Evolutionary conservation across 2,888 invertebrate species (phyloP).

Genomic region (Sarcophaga carnaria): DNA sequence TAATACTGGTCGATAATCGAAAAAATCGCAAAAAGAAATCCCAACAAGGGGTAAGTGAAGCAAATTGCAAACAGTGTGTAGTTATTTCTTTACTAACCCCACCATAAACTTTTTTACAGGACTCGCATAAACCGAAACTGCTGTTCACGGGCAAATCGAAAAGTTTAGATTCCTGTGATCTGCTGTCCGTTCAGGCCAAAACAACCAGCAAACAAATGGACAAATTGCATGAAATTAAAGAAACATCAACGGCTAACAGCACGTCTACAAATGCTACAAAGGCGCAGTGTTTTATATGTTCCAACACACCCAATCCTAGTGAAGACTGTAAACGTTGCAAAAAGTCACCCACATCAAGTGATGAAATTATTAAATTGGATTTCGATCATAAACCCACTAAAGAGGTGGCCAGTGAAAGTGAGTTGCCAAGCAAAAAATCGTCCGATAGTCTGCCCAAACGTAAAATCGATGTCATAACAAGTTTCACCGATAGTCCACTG

Average conservation of each 20-base stretch:
- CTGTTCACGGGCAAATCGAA: conserved; percentile 84
- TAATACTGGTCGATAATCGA: conserved; percentile 88
- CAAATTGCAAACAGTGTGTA: not conserved
- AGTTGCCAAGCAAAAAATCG: conserved; percentile 40
- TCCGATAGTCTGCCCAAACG: conserved; percentile 74
- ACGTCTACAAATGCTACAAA: conserved; percentile 73
- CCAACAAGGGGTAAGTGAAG: conserved; percentile 74
- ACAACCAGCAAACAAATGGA: conserved; percentile 75
- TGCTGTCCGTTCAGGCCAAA: conserved; percentile 82
- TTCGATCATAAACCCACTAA: conserved; percentile 22
- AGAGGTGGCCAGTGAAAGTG: conserved; percentile 51
- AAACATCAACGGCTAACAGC: conserved; percentile 61
- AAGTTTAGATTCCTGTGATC: conserved; percentile 92
- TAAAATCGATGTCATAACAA: conserved; percentile 81
- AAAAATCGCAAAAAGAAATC: conserved; percentile 83
- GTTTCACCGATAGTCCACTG: conserved; percentile 82
- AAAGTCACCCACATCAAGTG: conserved; percentile 63
- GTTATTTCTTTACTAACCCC: not conserved
- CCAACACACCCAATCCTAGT: conserved; percentile 75
- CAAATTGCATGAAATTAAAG: conserved; percentile 79
- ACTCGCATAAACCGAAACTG: conserved; percentile 79
- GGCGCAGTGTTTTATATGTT: conserved; percentile 76
- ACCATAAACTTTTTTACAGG: conserved; percentile 64
- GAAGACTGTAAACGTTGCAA: conserved; percentile 78
- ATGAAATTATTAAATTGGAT: conserved; percentile 62